These are phyloP conservation scores for Diorhabda sublineata DNA, from an alignment of 1,140 invertebrate species.

Conservation along the genomic window DNA sequence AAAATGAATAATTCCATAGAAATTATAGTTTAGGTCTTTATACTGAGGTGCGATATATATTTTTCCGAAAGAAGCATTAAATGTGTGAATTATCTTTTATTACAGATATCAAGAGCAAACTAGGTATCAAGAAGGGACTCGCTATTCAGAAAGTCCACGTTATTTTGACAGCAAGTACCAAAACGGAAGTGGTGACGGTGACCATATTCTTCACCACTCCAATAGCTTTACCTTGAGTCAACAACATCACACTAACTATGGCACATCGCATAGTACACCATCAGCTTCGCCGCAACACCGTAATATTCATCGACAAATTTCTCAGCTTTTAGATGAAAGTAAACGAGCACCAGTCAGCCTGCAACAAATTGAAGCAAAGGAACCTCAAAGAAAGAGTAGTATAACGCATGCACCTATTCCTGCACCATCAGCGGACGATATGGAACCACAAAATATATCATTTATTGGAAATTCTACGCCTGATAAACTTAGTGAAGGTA, in stretches of 20 bases:
- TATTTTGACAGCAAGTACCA: conserved; percentile 28
- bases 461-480: conserved; percentile 70
- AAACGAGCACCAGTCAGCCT: conserved; percentile 42
- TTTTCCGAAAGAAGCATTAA: too few species aligned
- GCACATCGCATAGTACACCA: conserved; percentile 46
- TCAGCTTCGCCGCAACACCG: conserved; percentile 45
- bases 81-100: background rate
- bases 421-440: conserved; percentile 68
- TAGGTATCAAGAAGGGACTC: conserved; percentile 23
- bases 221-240: conserved; percentile 45
- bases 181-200: conserved; percentile 40
- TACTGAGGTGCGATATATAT: too few species aligned
- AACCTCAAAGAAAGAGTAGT: conserved; percentile 42
- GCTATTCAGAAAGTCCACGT: conserved; percentile 11
- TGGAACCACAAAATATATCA: conserved; percentile 89
- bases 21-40: too few species aligned
- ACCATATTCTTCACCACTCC: conserved; percentile 40
- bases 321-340: conserved; percentile 43
- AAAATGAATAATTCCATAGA: too few species aligned
- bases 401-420: conserved; percentile 58
- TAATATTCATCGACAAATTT: conserved; percentile 44
- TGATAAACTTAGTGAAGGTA: conserved; percentile 44
- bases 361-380: conserved; percentile 41
- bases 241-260: conserved; percentile 44
- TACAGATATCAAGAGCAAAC: conserved; percentile 19